phyloP scores from a whole-genome alignment of 2,797 vertebrate species.

The Epinephelus malabaricus region DNA sequence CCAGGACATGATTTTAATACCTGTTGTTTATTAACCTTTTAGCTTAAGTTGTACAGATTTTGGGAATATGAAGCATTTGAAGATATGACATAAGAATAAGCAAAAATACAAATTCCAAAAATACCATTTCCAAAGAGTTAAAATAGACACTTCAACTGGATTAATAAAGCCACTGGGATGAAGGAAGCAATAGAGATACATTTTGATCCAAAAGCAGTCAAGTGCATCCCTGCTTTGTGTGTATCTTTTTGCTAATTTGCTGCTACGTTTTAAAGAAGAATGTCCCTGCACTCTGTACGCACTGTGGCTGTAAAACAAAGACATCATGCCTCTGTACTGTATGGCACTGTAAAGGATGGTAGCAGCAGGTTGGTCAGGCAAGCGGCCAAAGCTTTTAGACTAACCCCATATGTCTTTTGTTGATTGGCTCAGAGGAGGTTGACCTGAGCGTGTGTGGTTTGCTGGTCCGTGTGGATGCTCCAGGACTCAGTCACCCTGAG shows the following conservation, averaged over 20 bases:
- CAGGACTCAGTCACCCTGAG: neutral
- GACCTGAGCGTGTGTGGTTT: slow-evolving; percentile 27
- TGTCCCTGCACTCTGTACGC: neutral
- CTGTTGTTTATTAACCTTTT: no score
- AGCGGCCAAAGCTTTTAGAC: slow-evolving; percentile 30
- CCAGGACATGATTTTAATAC: no score
- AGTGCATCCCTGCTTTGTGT: no score
- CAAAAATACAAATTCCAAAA: no score
- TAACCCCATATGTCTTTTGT: slow-evolving; percentile 25
- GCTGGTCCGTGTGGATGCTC: slow-evolving; percentile 1
- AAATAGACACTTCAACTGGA: no score
- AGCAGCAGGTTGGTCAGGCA: slow-evolving; percentile 1
- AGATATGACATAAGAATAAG: no score
- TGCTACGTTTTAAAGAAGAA: neutral
- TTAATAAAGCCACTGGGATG: no score
- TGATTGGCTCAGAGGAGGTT: slow-evolving; percentile 34
- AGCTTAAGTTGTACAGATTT: no score
- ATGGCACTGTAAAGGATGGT: neutral
- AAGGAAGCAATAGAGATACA: no score
- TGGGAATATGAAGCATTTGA: no score
- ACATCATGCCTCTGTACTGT: neutral
- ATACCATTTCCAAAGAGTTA: no score
- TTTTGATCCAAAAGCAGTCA: no score
- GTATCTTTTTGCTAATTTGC: neutral
- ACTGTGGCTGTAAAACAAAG: slow-evolving; percentile 2